Conservation (phyloP, 2,113 vertebrate genomes). For the Equus quagga region DNA sequence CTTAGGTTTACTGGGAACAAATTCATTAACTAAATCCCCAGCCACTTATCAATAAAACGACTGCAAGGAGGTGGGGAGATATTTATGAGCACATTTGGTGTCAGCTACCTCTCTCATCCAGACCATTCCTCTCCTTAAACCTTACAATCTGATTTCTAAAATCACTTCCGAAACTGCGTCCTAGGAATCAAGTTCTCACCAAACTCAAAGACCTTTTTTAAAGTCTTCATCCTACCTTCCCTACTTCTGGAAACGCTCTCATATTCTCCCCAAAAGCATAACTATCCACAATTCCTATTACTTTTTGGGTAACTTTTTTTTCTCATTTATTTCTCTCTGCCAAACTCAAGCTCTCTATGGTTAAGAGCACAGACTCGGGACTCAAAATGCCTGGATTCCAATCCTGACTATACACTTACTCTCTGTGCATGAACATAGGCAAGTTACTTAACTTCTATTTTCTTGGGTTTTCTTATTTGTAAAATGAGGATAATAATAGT, state of each 20-base stretch:
- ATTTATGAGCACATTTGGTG: background rate
- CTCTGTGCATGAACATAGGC: background rate
- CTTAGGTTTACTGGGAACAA: background rate
- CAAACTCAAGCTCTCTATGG: background rate
- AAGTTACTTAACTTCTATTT: background rate
- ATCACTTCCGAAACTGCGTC: slow-evolving; percentile 33
- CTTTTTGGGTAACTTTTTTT: background rate
- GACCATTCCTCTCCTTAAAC: background rate
- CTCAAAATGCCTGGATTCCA: background rate
- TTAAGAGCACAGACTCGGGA: background rate
- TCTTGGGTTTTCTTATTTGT: background rate
- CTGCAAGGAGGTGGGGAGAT: background rate
- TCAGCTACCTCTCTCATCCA: background rate
- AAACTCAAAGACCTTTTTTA: background rate
- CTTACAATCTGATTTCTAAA: slow-evolving; percentile 34
- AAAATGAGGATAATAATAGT: background rate
- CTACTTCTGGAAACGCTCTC: background rate
- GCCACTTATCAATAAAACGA: background rate
- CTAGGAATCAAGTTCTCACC: background rate
- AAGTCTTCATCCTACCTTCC: background rate
- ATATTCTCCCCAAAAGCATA: background rate
- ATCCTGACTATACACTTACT: background rate
- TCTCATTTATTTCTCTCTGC: slow-evolving; percentile 9
- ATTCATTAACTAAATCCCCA: slow-evolving; percentile 4
- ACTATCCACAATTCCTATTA: background rate